Evolutionary conservation across 1,140 invertebrate genomes (phyloP).

Genomic region (Antheraea pernyi): DNA sequence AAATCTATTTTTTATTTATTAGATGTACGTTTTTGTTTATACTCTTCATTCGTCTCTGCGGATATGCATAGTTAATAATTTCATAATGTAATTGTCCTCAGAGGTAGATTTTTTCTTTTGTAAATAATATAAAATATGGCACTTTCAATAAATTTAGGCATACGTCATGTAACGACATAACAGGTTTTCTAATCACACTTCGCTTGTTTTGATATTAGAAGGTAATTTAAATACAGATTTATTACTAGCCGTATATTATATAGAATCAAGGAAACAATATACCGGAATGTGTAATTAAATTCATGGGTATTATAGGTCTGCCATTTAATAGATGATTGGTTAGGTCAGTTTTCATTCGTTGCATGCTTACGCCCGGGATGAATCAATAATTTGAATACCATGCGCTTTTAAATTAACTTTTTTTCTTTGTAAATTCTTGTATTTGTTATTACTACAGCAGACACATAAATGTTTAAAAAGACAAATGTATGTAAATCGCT

Average conservation of each 20-base stretch:
- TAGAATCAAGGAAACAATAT: not conserved
- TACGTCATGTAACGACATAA: not conserved
- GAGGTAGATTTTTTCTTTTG: not conserved
- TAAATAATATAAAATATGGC: not conserved
- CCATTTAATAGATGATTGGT: no score
- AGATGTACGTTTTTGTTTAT: slow-evolving; percentile 11
- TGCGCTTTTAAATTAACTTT: no score
- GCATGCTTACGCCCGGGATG: no score
- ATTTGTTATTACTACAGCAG: no score
- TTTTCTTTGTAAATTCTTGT: no score
- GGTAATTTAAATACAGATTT: not conserved
- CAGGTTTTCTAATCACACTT: not conserved
- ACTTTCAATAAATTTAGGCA: not conserved
- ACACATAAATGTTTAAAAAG: no score
- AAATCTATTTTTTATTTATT: slow-evolving; percentile 20
- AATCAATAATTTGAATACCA: no score
- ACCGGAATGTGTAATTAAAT: no score
- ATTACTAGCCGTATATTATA: not conserved
- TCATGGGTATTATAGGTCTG: no score
- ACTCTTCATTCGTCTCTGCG: not conserved
- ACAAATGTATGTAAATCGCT: no score
- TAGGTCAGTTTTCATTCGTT: no score
- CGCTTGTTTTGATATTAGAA: not conserved
- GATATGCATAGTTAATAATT: slow-evolving; percentile 6
- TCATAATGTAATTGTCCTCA: no score